These are phyloP conservation scores for Platynereis dumerilii DNA, from an alignment of 2,888 invertebrate species.

Conservation along the genomic window DNA sequence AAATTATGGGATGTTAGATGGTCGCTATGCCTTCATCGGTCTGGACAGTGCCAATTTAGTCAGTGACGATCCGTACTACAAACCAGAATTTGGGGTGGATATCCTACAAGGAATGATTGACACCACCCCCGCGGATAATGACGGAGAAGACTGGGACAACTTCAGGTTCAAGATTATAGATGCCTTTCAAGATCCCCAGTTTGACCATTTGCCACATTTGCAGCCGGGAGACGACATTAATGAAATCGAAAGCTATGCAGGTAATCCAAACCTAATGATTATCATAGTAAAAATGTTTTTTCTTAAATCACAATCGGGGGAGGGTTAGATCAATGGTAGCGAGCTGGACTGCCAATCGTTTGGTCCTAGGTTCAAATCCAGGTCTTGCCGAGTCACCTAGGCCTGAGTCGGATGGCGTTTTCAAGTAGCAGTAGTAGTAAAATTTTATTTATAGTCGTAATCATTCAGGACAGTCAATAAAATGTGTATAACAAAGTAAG, in stretches of 20 bases:
- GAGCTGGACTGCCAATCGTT: too few relatives aligned
- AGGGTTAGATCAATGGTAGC: too few relatives aligned
- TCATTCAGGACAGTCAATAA: too few relatives aligned
- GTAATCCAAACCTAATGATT: too few relatives aligned
- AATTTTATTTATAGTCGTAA: too few relatives aligned
- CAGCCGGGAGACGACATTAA: background rate
- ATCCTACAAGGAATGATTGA: background rate
- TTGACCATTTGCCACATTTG: constrained; percentile 2
- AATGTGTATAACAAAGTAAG: too few relatives aligned
- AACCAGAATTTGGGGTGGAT: background rate
- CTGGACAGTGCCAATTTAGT: background rate
- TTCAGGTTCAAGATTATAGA: background rate
- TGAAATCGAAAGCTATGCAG: background rate
- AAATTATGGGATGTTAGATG: background rate
- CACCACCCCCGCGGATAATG: background rate
- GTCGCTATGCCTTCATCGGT: background rate
- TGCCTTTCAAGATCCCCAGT: constrained; percentile 1
- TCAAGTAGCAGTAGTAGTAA: too few relatives aligned
- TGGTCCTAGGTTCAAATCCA: too few relatives aligned
- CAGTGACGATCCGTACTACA: background rate
- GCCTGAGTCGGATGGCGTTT: too few relatives aligned
- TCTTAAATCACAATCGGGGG: too few relatives aligned
- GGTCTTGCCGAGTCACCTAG: too few relatives aligned
- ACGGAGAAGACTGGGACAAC: background rate
- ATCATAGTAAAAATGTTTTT: too few relatives aligned